A percentile compares a stretch with the other conserved stretches of the same genome.
Evolutionary conservation across 2,113 vertebrate genomes (phyloP).

Genomic region (Empidonax alnorum): DNA sequence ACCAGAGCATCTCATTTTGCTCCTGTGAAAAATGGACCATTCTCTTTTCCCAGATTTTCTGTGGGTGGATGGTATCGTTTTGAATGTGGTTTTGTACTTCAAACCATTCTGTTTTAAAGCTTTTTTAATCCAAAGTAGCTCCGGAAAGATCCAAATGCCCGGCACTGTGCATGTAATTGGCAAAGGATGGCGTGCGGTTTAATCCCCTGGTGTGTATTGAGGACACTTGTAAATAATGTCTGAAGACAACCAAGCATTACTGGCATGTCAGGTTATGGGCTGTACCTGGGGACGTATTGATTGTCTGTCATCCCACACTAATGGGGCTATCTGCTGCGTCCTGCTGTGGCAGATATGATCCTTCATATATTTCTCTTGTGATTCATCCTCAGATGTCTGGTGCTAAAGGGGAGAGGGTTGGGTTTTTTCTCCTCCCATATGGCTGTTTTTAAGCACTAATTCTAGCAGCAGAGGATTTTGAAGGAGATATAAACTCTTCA

Average conservation of each 20-base stretch:
- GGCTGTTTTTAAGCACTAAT: background rate
- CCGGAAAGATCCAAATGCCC: background rate
- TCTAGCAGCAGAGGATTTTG: conserved; percentile 25
- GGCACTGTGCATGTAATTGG: background rate
- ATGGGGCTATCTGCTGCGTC: background rate
- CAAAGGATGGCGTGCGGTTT: background rate
- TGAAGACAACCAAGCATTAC: background rate
- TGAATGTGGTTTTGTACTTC: conserved; percentile 1
- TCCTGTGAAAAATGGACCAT: background rate
- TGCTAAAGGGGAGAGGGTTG: background rate
- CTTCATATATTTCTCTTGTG: conserved; percentile 23
- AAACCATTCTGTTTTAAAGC: background rate
- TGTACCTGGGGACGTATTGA: conserved; percentile 8
- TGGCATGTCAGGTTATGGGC: background rate
- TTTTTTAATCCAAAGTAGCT: background rate
- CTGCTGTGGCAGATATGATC: conserved; percentile 34
- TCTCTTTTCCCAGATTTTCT: conserved; percentile 30
- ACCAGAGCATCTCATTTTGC: background rate
- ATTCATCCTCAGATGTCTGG: conserved; percentile 42
- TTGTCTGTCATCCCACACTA: background rate
- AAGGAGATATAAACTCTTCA: background rate
- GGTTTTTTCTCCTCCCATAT: background rate
- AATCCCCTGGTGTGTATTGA: background rate
- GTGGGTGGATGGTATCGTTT: conserved; percentile 7
- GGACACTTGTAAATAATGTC: background rate